A percentile compares a stretch with the other conserved stretches of the same genome.
These are phyloP conservation scores for Sylvilagus floridanus DNA, from an alignment of 2,797 vertebrate species.

Conservation along the genomic window DNA sequence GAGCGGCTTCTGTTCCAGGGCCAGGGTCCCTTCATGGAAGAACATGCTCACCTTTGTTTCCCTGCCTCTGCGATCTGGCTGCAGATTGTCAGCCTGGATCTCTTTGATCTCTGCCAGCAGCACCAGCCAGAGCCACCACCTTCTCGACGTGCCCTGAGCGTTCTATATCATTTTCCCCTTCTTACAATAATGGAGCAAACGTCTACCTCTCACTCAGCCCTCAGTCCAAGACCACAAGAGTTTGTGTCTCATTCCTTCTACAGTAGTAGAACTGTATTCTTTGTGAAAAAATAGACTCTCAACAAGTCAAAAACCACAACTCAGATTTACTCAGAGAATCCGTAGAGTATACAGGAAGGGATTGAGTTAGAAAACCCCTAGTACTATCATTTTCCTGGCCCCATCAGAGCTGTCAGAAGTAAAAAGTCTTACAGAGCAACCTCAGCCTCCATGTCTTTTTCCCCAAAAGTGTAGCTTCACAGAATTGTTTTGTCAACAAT, in stretches of 20 bases:
- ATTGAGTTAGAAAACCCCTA: neutral
- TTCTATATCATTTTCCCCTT: neutral
- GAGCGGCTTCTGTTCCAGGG: neutral
- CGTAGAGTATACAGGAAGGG: neutral
- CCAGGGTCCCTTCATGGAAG: neutral
- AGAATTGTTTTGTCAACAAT: neutral
- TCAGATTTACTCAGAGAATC: constrained; percentile 32
- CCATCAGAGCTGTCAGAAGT: neutral
- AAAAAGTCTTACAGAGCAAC: constrained; percentile 61
- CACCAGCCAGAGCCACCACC: neutral
- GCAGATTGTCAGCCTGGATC: neutral
- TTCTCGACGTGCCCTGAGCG: neutral
- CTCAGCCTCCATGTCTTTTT: neutral
- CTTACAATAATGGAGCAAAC: neutral
- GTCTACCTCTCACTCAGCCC: neutral
- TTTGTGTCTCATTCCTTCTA: neutral
- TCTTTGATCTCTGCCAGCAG: neutral
- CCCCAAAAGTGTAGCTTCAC: neutral
- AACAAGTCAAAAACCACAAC: neutral
- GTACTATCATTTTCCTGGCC: neutral
- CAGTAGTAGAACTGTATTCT: neutral
- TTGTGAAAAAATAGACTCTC: constrained; percentile 42
- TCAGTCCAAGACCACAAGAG: neutral
- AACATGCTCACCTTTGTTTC: neutral
- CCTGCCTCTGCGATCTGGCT: neutral